Conservation (phyloP, 2,113 vertebrate genomes). For the Plestiodon gilberti region DNA sequence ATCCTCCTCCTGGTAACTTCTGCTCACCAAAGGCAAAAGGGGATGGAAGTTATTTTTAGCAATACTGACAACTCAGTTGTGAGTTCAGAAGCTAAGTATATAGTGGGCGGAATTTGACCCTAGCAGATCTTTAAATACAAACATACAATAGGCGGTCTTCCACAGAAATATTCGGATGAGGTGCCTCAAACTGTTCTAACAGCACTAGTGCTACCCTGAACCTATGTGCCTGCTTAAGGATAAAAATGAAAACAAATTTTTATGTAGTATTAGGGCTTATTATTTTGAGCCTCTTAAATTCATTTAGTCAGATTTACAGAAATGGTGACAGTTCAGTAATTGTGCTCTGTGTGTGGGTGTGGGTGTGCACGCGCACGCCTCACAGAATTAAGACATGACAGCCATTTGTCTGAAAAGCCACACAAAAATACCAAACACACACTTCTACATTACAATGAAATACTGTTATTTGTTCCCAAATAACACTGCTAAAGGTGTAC, state of each 20-base stretch:
- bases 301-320: neutral
- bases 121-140: constrained; percentile 40
- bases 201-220: neutral
- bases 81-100: constrained; percentile 76
- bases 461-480: neutral
- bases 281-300: constrained; percentile 19
- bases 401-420: neutral
- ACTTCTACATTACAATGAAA: neutral
- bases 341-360: too few species aligned
- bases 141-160: constrained; percentile 23
- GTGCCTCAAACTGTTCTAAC: neutral
- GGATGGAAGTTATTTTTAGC: constrained; percentile 63
- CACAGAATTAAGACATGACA: neutral
- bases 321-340: neutral
- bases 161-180: constrained; percentile 1
- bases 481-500: neutral
- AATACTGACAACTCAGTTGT: constrained; percentile 56
- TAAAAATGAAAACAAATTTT: constrained; percentile 12
- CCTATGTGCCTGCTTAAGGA: constrained; percentile 8
- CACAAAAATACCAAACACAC: neutral
- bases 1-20: constrained; percentile 35
- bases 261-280: neutral
- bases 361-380: neutral
- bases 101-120: constrained; percentile 58
- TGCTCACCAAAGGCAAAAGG: constrained; percentile 44